Base-by-base conservation (phyloP, 1,140 invertebrate genomes). In the Drosophila truncata region DNA sequence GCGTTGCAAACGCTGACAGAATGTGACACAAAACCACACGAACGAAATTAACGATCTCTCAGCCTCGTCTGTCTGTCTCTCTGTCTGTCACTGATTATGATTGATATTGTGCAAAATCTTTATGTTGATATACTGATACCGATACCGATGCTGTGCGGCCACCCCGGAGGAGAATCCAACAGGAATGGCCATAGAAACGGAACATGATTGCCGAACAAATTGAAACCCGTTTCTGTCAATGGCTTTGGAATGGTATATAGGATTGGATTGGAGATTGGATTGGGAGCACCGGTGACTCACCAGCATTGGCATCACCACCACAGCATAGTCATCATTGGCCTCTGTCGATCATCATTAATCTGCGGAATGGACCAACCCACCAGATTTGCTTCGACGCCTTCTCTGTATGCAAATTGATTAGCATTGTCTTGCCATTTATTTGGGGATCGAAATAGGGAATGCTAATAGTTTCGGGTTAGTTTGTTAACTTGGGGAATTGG, bases 11-110 rank as follows among this genome's bases (percentile, higher is more conserved):
- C 37, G 65, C 62, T 52, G 65, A 42, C 65, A 66, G 78, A 84
- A 81, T 76, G 67, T 70, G 50, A 65, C 60, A 65, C 46, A 65
- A 66, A 67, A 64, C 35, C 80, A 46, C 39, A 70, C 73, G 46
- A 49, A 62, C 67, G 42, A 85, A 85, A 78, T 78, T 58, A 81
- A 63, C 74, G 63, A 82, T 76, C 39, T n/a, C n/a, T n/a, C n/a
- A n/a, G 13, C 41, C 6, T 18, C 42, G 61, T 64, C 71, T 9
- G n/a, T 60, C 73, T 62, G 41, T 9, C 39, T 39, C 16, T 41
- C 39, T 63, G 20, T 61, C 77, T 65, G 41, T 10, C 39, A 49
- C 62, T 61, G 70, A 77, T 75, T 77, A 77, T 77, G 73, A 76
- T 77, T 58, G 52, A 75, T 76, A 75, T 75, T 74, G 64, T 49